Conservation (phyloP, 2,888 invertebrate species). For the Tenthredo livida region DNA sequence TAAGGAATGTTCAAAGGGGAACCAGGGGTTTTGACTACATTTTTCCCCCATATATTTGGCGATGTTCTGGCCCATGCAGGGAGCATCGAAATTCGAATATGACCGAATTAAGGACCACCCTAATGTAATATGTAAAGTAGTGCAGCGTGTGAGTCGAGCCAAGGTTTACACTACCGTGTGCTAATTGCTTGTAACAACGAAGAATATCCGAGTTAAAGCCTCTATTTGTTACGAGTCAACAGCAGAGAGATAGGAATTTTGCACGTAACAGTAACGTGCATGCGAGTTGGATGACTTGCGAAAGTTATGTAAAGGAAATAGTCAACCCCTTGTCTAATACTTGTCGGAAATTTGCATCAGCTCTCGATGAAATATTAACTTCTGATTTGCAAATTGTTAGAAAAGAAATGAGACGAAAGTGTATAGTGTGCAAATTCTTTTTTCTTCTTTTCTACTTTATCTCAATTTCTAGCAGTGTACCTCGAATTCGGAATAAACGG, state of each 20-base stretch:
- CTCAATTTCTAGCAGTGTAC: not conserved
- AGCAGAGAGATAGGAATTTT: not conserved
- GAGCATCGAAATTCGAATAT: no score
- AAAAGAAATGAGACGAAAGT: not conserved
- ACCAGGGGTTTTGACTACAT: no score
- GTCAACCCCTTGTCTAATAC: not conserved
- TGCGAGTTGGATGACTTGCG: not conserved
- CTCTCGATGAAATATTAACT: not conserved
- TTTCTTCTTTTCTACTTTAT: not conserved
- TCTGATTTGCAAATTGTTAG: not conserved
- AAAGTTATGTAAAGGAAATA: slow-evolving; percentile 4
- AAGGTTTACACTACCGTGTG: slow-evolving; percentile 12
- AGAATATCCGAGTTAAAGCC: not conserved
- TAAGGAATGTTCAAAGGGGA: no score
- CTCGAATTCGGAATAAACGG: not conserved
- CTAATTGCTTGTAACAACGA: slow-evolving; percentile 49
- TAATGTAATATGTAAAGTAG: not conserved
- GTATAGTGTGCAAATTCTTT: not conserved
- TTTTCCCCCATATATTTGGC: no score
- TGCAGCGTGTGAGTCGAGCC: not conserved
- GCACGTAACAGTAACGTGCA: not conserved
- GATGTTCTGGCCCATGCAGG: no score
- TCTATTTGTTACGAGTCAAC: slow-evolving; percentile 42
- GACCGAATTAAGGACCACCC: no score
- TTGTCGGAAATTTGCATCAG: not conserved